Percentiles rank a stretch among this genome's conserved stretches.
Evolutionary conservation across 2,888 invertebrate genomes (phyloP).

Genomic region (Dicycla oo): DNA sequence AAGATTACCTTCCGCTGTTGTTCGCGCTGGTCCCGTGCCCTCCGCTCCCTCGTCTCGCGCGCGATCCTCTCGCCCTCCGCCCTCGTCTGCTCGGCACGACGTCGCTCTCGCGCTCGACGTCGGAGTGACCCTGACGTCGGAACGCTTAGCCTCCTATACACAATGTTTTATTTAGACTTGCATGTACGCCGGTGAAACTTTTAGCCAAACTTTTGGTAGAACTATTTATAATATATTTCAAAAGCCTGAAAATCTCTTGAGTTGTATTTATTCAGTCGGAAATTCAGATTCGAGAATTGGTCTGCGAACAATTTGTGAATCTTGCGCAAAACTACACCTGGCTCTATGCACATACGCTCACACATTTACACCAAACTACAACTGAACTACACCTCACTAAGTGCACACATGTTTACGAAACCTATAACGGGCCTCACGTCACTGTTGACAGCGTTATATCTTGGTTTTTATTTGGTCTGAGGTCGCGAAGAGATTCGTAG

Average conservation of each 20-base stretch:
- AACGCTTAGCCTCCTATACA: conserved; percentile 79
- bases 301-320: too few relatives aligned
- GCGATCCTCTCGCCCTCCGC: conserved; percentile 83
- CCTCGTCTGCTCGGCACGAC: conserved; percentile 79
- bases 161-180: not conserved
- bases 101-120: conserved; percentile 80
- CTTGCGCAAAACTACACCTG: too few relatives aligned
- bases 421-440: too few relatives aligned
- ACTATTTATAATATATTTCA: conserved; percentile 43
- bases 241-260: conserved; percentile 18
- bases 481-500: not conserved
- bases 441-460: too few relatives aligned
- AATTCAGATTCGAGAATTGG: too few relatives aligned
- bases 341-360: too few relatives aligned
- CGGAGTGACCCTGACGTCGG: conserved; percentile 84
- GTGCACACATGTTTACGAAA: too few relatives aligned
- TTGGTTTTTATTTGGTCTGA: too few relatives aligned
- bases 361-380: too few relatives aligned
- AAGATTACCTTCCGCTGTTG: conserved; percentile 78
- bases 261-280: conserved; percentile 1
- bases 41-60: conserved; percentile 75
- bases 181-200: not conserved
- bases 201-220: not conserved
- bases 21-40: conserved; percentile 75
- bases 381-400: too few relatives aligned